phyloP scores from a whole-genome alignment of 2,113 vertebrate genomes.

The Megalops atlanticus region DNA sequence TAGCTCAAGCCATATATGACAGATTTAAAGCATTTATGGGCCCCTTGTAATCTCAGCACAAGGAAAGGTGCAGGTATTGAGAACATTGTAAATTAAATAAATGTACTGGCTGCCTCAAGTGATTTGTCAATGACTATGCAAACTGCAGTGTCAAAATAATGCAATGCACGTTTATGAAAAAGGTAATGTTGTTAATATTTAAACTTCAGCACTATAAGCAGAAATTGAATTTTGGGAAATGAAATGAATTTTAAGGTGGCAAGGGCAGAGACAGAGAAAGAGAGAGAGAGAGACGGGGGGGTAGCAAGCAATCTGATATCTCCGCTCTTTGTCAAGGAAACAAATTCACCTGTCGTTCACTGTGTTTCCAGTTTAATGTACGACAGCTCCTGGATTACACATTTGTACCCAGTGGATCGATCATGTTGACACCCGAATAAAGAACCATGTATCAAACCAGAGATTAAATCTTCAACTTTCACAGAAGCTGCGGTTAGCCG shows the following conservation, averaged over 20 bases:
- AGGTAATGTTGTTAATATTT: too few species aligned
- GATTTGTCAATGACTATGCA: too few species aligned
- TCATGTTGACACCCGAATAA: slow-evolving; percentile 58
- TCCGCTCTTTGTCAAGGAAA: slow-evolving; percentile 62
- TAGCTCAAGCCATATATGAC: neutral
- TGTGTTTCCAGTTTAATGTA: slow-evolving; percentile 46
- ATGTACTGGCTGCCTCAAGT: neutral
- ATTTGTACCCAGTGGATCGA: slow-evolving; percentile 53
- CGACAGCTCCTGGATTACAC: slow-evolving; percentile 51
- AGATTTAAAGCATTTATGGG: neutral
- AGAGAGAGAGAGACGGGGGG: neutral
- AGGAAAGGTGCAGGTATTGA: neutral
- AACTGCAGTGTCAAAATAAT: too few species aligned
- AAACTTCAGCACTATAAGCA: too few species aligned
- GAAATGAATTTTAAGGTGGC: neutral
- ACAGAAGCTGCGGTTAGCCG: slow-evolving; percentile 8
- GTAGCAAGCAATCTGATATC: slow-evolving; percentile 50
- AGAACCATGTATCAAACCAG: slow-evolving; percentile 59
- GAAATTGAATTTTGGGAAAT: neutral
- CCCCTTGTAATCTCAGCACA: neutral
- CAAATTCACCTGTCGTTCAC: slow-evolving; percentile 54
- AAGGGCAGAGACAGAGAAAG: neutral
- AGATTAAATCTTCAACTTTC: slow-evolving; percentile 54
- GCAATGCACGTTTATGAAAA: too few species aligned
- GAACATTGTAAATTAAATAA: neutral